Base-by-base conservation (phyloP, 2,797 vertebrate species). In the Fringilla coelebs region DNA sequence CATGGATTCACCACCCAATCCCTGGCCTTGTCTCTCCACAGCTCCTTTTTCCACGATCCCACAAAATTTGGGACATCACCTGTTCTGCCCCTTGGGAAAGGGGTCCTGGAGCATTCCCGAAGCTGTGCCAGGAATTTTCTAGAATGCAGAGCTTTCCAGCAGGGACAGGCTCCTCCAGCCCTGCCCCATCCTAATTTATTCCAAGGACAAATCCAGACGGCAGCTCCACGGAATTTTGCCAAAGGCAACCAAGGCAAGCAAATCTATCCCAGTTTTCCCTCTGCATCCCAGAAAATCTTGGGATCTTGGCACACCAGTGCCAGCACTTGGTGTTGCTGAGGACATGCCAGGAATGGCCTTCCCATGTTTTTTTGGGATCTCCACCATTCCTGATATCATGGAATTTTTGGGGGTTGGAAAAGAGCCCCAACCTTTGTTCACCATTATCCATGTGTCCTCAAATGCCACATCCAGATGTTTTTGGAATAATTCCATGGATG, bases 391-490 rank as follows among this genome's bases (percentile, higher is more conserved):
- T 17, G 18, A 38, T 17, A 28, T 16, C 24, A 34, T 3, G 60
- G 70, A 49, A 74, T 31, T 38, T 0, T 11, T 0, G 29, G 34
- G 40, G 41, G 60, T 25, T 48, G 51, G 51, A 40, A 25, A 55
- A 29, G 41, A n/a, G 4, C 24, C 5, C 16, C 49, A 40, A 2
- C 7, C 22, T 10, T 8, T 7, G 24, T 6, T 29, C 15, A 6
- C 7, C 67, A 13, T 20, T 19, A 63, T 55, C 49, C 41, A 1
- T 3, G 6, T 17, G 6, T 17, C n/a, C 67, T 54, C 40, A 2
- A 38, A 26, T 1, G 6, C 24, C 22, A 18, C 40, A 46, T n/a
- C 49, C 3, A 0, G 22, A 46, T n/a, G 7, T 5, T 46, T 40
- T 5, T 7, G 58, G 58, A 73, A n/a, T 24, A 46, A 63, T 55